These are phyloP conservation scores for Corydoras maculifer DNA, from an alignment of 2,113 vertebrate genomes.

Conservation along the genomic window DNA sequence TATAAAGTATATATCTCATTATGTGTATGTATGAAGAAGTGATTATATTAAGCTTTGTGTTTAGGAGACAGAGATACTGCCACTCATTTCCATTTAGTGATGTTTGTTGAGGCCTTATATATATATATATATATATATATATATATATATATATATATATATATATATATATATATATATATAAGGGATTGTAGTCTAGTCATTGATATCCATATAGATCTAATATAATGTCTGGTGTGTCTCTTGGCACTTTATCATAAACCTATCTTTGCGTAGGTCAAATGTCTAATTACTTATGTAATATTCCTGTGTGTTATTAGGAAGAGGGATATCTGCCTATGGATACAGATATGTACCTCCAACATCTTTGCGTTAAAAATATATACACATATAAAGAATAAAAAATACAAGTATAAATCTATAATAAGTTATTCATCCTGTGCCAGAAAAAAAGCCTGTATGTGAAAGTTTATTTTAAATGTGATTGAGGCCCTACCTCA, in stretches of 20 bases:
- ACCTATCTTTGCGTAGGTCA: slow-evolving; percentile 88
- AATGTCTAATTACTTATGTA: slow-evolving; percentile 92
- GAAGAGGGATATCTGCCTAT: slow-evolving; percentile 86
- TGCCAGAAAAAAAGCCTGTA: slow-evolving; percentile 73
- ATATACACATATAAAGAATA: slow-evolving; percentile 51
- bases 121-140: too few relatives aligned
- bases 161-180: too few relatives aligned
- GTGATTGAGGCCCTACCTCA: slow-evolving; percentile 99
- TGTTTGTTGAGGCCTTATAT: slow-evolving; percentile 67
- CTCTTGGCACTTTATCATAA: slow-evolving; percentile 88
- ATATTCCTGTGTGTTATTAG: slow-evolving; percentile 82
- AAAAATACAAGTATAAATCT: slow-evolving; percentile 52
- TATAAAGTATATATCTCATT: slow-evolving; percentile 33
- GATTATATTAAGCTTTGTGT: slow-evolving; percentile 49
- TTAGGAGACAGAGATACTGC: slow-evolving; percentile 71
- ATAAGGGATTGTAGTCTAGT: slow-evolving; percentile 39
- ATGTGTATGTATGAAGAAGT: slow-evolving; percentile 34
- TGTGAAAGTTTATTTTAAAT: slow-evolving; percentile 82
- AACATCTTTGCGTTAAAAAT: slow-evolving; percentile 73
- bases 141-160: too few relatives aligned
- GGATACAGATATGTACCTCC: slow-evolving; percentile 93
- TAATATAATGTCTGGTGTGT: slow-evolving; percentile 72
- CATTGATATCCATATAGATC: slow-evolving; percentile 62
- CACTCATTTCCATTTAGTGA: slow-evolving; percentile 70
- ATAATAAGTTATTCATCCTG: slow-evolving; percentile 72